Evolutionary conservation across 2,113 vertebrate genomes (phyloP).

Genomic region (Neodontobutis hainanensis): DNA sequence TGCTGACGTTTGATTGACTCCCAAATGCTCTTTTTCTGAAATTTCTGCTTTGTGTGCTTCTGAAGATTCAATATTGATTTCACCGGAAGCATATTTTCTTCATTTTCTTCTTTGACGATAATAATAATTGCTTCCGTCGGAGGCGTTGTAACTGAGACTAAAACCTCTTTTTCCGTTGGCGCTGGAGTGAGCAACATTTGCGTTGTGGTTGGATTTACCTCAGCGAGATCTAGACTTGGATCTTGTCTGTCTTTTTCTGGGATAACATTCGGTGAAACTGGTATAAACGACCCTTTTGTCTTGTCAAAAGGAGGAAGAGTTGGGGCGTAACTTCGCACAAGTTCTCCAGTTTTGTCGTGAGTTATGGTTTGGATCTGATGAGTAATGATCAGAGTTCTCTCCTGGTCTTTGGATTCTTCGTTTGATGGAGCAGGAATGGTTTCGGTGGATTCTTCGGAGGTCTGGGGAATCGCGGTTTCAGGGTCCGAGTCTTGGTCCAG

Average conservation of each 20-base stretch:
- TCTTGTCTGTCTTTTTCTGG: conserved; percentile 39
- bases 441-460: conserved; percentile 24
- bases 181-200: conserved; percentile 38
- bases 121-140: conserved; percentile 28
- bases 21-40: background rate
- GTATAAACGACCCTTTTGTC: conserved; percentile 19
- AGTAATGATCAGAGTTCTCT: conserved; percentile 61
- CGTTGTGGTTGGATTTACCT: conserved; percentile 12
- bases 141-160: conserved; percentile 37
- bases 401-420: conserved; percentile 36
- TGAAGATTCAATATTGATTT: background rate
- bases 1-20: background rate
- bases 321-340: conserved; percentile 54
- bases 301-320: conserved; percentile 26
- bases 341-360: conserved; percentile 60
- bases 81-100: conserved; percentile 46
- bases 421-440: conserved; percentile 13
- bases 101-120: conserved; percentile 41
- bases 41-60: conserved; percentile 4
- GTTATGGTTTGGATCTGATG: conserved; percentile 70
- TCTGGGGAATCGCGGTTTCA: conserved; percentile 6
- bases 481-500: conserved; percentile 10
- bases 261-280: conserved; percentile 47
- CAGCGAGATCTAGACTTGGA: conserved; percentile 28
- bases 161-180: conserved; percentile 12